A percentile compares a stretch with the other conserved stretches of the same genome.
Conservation (phyloP, 2,113 vertebrate species). For the Cololabis saira region DNA sequence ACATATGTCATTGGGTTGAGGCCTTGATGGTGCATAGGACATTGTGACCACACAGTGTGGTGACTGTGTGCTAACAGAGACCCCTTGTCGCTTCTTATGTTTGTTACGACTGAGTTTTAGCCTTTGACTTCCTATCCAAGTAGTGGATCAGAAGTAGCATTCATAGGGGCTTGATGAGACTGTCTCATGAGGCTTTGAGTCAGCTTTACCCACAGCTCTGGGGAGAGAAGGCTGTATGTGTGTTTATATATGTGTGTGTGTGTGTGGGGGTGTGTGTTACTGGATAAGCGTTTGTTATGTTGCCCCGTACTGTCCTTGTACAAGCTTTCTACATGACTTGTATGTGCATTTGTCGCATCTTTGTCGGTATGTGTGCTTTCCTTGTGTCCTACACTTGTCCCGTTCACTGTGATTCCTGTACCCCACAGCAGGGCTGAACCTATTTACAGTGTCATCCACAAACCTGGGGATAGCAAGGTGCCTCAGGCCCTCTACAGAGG, state of each 20-base stretch:
- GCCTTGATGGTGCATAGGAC: conserved; percentile 26
- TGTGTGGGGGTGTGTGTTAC: conserved; percentile 44
- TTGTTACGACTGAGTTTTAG: conserved; percentile 63
- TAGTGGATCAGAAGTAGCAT: conserved; percentile 65
- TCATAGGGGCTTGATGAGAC: conserved; percentile 61
- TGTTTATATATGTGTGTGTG: conserved; percentile 44
- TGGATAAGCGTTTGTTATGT: conserved; percentile 42
- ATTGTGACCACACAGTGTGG: conserved; percentile 40
- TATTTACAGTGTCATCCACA: conserved; percentile 88
- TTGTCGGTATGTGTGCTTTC: conserved; percentile 71
- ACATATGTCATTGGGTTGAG: conserved; percentile 16
- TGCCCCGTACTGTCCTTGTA: conserved; percentile 68
- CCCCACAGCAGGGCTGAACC: conserved; percentile 83
- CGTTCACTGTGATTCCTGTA: conserved; percentile 85
- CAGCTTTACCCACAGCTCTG: conserved; percentile 66
- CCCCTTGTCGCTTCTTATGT: conserved; percentile 55
- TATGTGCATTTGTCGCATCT: conserved; percentile 75
- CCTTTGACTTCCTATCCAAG: conserved; percentile 66
- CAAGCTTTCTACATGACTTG: conserved; percentile 68
- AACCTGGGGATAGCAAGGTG: conserved; percentile 81
- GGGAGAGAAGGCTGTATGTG: conserved; percentile 41
- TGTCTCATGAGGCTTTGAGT: conserved; percentile 64
- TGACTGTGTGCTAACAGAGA: conserved; percentile 56
- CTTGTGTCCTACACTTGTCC: conserved; percentile 78
- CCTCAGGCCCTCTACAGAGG: conserved; percentile 83